These are phyloP conservation scores for Petrocephalus zakoni DNA, from an alignment of 2,113 vertebrate genomes.

Conservation along the genomic window DNA sequence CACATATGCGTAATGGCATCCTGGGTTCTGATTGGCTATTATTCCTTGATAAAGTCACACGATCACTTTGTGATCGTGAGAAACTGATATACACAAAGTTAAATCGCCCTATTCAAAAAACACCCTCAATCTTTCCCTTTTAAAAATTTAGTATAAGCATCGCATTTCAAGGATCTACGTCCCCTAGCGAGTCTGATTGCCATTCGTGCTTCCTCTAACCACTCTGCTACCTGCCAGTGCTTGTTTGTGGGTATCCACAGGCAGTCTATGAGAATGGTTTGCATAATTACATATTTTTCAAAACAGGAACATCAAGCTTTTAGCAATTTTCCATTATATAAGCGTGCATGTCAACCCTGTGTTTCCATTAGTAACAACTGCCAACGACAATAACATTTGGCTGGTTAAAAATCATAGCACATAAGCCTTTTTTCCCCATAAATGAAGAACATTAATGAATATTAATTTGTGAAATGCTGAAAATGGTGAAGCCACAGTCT, in stretches of 20 bases:
- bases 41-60: not conserved
- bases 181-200: not conserved
- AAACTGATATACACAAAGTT: no score
- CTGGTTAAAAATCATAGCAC: no score
- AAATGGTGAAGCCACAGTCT: not conserved
- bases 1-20: not conserved
- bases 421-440: not conserved
- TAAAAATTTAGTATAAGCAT: not conserved
- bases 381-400: not conserved
- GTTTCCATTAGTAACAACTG: not conserved
- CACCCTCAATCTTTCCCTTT: not conserved
- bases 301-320: not conserved
- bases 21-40: not conserved
- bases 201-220: not conserved
- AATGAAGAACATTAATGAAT: constrained; percentile 3
- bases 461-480: not conserved
- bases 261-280: not conserved
- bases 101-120: not conserved
- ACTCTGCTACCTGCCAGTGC: not conserved
- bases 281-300: not conserved
- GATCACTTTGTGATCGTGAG: no score
- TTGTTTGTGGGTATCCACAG: not conserved
- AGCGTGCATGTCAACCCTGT: not conserved
- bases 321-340: constrained; percentile 1
- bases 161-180: not conserved